Base-by-base conservation (phyloP, 2,888 invertebrate genomes). In the Plebejus argus region DNA sequence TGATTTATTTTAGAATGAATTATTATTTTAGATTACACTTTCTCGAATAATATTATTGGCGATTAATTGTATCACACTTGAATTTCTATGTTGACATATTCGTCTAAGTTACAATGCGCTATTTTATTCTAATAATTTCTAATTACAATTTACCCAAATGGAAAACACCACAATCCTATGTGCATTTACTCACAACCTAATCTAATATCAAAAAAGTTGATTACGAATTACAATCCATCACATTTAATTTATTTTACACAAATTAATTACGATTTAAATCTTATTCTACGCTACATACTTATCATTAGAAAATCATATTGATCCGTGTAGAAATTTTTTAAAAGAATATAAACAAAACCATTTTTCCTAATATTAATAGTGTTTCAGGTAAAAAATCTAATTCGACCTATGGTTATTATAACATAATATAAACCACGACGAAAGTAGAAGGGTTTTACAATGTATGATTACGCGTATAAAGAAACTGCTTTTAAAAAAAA, bases 141-240 rank as follows among this genome's bases (percentile, higher is more conserved):
- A 74, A 49, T 49, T 53, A 74, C 23, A 49, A 53, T 74, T 18
- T 53, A 28, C n/a, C 23, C 74, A 28, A 49, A 74, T 53, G 72
- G 45, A 53, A 71, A 49, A 49, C 74, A 74, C 49, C n/a, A 74
- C 39, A 39, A 39, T 8, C 71, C n/a, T 71, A 49, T 28, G 74
- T 49, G 53, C 74, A 74, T 7, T 72, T 66, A 49, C 53, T 74
- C 74, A 74, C 74, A 74, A 74, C 74, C 53, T 74, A 74, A 74
- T 53, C 74, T 74, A 74, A 72, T 53, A 74, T 74, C 49, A 49
- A 74, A 71, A 35, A 39, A 71, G 20, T 49, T 15, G 53, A 53
- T 74, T 74, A 74, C 74, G 23, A 49, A 53, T 74, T 74, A 74
- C 53, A 23, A 49, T 28, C 72, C 49, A 72, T 72, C 49, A 74